These are phyloP conservation scores for Ganaspis brasiliensis DNA, from an alignment of 2,888 invertebrate genomes.

Conservation along the genomic window DNA sequence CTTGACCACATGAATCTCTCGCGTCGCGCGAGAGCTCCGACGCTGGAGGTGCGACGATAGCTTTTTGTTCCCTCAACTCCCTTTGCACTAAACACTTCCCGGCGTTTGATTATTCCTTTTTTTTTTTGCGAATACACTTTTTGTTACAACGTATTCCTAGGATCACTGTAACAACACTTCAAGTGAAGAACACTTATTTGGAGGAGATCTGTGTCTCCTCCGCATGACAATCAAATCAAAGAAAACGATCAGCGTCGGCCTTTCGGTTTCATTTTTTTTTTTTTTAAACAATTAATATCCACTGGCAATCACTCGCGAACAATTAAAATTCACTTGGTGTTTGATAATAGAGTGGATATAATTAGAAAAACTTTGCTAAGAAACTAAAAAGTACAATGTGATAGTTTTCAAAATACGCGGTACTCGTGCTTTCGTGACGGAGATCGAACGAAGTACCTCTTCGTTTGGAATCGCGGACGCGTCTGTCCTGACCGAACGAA, in stretches of 20 bases:
- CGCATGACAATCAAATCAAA: conserved; percentile 23
- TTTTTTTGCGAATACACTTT: conserved; percentile 28
- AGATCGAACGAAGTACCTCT: conserved; percentile 60
- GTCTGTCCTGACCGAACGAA: conserved; percentile 74
- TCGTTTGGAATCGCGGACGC: conserved; percentile 77
- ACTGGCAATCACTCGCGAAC: conserved; percentile 17
- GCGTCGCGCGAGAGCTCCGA: conserved; percentile 47
- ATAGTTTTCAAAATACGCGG: conserved; percentile 4
- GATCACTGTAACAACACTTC: conserved; percentile 6
- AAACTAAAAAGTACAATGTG: background rate
- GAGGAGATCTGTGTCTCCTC: conserved; percentile 25
- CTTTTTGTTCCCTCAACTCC: conserved; percentile 23
- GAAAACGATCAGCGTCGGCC: conserved; percentile 28
- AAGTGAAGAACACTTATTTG: background rate
- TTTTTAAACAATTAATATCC: background rate
- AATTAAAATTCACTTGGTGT: background rate
- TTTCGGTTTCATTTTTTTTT: conserved; percentile 18
- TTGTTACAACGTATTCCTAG: background rate
- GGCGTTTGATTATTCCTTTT: background rate
- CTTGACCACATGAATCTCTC: conserved; percentile 3
- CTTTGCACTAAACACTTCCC: background rate
- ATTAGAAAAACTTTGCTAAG: background rate
- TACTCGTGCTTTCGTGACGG: conserved; percentile 16
- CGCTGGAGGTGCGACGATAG: conserved; percentile 52
- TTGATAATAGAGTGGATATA: background rate